Percentiles rank a stretch among this genome's conserved stretches.
Conservation (phyloP, 2,797 vertebrate species). For the Poecilia gillii region DNA sequence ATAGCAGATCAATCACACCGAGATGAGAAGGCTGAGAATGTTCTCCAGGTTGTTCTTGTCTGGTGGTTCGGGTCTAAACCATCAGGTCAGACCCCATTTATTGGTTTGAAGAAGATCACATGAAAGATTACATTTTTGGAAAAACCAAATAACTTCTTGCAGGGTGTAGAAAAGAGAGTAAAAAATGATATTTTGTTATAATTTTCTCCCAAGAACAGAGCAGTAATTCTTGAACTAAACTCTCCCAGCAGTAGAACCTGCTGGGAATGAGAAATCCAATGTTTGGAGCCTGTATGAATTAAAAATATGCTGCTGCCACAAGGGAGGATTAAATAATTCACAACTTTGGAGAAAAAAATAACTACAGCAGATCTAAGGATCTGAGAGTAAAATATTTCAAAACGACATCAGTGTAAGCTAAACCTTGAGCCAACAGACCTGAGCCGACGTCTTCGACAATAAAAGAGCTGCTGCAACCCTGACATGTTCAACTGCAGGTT, state of each 20-base stretch:
- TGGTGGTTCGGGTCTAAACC: not conserved
- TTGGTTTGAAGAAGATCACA: not conserved
- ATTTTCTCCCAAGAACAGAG: constrained; percentile 2
- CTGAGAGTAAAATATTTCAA: not conserved
- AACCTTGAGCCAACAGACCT: not conserved
- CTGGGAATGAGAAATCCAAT: not conserved
- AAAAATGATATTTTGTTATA: not conserved
- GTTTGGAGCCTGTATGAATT: constrained; percentile 9
- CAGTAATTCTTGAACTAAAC: not conserved
- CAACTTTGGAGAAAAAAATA: not conserved
- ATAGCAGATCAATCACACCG: not conserved
- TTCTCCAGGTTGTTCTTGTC: not conserved
- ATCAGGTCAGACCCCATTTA: not conserved
- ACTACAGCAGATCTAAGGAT: not conserved
- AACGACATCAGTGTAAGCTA: not conserved
- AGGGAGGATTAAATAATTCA: not conserved
- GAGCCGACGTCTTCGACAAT: no score
- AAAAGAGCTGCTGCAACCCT: not conserved
- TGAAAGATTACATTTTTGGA: not conserved
- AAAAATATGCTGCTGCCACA: not conserved
- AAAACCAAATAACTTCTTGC: not conserved
- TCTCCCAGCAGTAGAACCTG: not conserved
- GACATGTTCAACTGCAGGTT: not conserved
- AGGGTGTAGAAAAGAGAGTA: not conserved
- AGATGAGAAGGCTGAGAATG: not conserved